phyloP scores from a whole-genome alignment of 1,140 invertebrate species.

The Bombus fervidus region DNA sequence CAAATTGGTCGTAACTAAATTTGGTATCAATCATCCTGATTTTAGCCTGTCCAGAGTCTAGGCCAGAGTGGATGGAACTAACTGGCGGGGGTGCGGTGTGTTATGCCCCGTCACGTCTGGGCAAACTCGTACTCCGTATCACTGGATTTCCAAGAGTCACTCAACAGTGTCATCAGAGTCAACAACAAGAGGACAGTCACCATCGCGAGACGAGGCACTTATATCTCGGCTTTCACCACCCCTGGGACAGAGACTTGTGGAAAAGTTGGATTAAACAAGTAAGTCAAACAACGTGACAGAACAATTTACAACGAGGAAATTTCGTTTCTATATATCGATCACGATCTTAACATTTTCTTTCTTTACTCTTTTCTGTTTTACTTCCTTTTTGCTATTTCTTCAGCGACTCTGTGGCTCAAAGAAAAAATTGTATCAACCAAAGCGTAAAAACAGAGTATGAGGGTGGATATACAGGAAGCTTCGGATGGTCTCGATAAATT shows the following conservation, averaged over 20 bases:
- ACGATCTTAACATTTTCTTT: neutral
- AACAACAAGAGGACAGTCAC: slow-evolving; percentile 67
- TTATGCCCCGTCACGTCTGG: slow-evolving; percentile 79
- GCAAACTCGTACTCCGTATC: slow-evolving; percentile 81
- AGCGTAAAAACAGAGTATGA: neutral
- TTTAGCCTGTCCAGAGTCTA: slow-evolving; percentile 75
- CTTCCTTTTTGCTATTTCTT: neutral
- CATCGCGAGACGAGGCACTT: slow-evolving; percentile 79
- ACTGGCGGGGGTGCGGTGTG: slow-evolving; percentile 76
- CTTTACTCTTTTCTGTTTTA: neutral
- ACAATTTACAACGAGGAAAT: neutral
- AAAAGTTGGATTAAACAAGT: slow-evolving; percentile 85
- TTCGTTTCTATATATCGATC: slow-evolving; percentile 9
- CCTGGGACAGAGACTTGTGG: slow-evolving; percentile 87
- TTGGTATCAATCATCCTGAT: slow-evolving; percentile 38
- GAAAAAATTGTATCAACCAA: no score
- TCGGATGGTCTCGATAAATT: neutral
- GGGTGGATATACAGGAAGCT: neutral
- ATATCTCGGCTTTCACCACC: slow-evolving; percentile 85
- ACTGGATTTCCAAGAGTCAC: slow-evolving; percentile 78
- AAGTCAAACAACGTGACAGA: slow-evolving; percentile 49
- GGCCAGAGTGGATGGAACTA: slow-evolving; percentile 80
- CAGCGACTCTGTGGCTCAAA: no score
- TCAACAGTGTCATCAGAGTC: slow-evolving; percentile 69
- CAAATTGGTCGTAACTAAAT: neutral